Percentiles rank a stretch among this genome's conserved stretches.
Conservation (phyloP, 1,140 invertebrate species). For the Drosophila kepulauana region DNA sequence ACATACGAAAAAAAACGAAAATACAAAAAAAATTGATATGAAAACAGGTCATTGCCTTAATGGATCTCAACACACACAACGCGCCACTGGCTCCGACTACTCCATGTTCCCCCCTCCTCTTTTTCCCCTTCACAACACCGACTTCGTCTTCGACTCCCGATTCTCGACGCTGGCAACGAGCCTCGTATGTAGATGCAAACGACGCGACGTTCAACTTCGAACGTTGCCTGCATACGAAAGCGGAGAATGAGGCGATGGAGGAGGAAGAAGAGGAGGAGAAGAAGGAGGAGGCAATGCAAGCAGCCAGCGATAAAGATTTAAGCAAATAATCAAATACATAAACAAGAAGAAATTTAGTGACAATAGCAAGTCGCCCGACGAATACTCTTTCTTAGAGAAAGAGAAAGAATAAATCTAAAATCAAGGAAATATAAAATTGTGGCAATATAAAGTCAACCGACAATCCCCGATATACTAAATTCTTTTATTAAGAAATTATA, state of each 20-base stretch:
- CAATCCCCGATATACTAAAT: no score
- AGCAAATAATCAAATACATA: conserved; percentile 82
- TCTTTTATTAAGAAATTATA: no score
- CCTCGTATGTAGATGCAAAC: conserved; percentile 67
- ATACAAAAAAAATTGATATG: conserved; percentile 67
- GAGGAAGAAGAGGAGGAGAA: conserved; percentile 39
- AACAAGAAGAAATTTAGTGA: conserved; percentile 55
- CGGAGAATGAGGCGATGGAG: conserved; percentile 1
- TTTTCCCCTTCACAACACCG: conserved; percentile 20
- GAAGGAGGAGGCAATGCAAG: conserved; percentile 55
- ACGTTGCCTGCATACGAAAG: conserved; percentile 77
- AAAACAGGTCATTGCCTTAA: conserved; percentile 84
- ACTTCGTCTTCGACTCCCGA: neutral
- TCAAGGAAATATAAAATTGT: neutral
- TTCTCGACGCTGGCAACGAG: conserved; percentile 3
- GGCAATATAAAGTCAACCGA: no score
- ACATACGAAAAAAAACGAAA: conserved; percentile 12
- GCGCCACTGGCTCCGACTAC: conserved; percentile 32
- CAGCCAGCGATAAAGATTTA: conserved; percentile 80
- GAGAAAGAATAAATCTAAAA: neutral
- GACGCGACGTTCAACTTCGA: conserved; percentile 42
- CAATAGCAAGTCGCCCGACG: neutral
- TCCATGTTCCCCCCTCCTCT: conserved; percentile 18
- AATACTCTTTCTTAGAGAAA: conserved; percentile 11
- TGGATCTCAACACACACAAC: conserved; percentile 75